phyloP scores from a whole-genome alignment of 1,140 invertebrate species.

The Bombus balteatus region DNA sequence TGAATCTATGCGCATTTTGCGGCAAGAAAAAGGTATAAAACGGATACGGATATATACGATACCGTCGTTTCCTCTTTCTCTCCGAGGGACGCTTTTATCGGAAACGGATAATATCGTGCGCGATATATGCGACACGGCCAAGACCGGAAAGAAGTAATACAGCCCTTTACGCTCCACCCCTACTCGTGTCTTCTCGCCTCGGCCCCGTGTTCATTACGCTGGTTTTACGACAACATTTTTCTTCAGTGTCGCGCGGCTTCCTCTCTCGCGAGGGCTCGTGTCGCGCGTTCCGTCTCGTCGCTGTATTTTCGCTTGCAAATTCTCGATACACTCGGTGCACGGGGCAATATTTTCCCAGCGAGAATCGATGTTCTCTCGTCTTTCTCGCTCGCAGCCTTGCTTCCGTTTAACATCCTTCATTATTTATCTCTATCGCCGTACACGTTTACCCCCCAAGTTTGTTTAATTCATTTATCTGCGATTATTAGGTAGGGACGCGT shows the following conservation, averaged over 20 bases:
- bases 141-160: conserved; percentile 18
- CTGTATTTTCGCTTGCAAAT: conserved; percentile 43
- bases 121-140: conserved; percentile 44
- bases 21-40: too few relatives aligned
- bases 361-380: conserved; percentile 12
- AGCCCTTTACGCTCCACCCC: neutral
- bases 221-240: conserved; percentile 62
- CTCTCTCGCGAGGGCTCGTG: conserved; percentile 1
- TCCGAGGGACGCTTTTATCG: conserved; percentile 58
- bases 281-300: neutral
- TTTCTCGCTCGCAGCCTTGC: neutral
- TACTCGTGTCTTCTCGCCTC: neutral
- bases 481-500: neutral
- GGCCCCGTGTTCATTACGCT: conserved; percentile 55
- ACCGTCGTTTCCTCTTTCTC: neutral
- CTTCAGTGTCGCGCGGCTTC: neutral
- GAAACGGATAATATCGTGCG: conserved; percentile 62
- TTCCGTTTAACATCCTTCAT: neutral
- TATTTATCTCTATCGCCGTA: conserved; percentile 7
- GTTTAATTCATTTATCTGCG: conserved; percentile 15
- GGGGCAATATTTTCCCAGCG: conserved; percentile 13
- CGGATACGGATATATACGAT: too few relatives aligned
- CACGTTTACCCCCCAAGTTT: neutral
- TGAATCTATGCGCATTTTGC: too few relatives aligned
- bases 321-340: conserved; percentile 9